A percentile compares a stretch with the other conserved stretches of the same genome.
Evolutionary conservation across 2,113 vertebrate species (phyloP).

Genomic region (Trematomus loennbergii): DNA sequence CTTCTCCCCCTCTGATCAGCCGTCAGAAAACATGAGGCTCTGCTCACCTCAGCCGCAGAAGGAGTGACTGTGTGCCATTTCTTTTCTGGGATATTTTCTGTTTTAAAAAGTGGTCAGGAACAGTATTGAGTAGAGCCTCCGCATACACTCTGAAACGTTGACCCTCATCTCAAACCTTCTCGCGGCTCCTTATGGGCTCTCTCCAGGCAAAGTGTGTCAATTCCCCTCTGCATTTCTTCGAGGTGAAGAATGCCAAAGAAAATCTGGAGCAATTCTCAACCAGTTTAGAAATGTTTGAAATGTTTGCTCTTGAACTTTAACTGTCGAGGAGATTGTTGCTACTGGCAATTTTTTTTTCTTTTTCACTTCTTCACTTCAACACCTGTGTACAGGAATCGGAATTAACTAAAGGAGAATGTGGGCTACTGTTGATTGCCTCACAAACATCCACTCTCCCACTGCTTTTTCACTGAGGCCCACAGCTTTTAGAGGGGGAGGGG

Average conservation of each 20-base stretch:
- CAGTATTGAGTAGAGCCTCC: slow-evolving; percentile 37
- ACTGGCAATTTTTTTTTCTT: slow-evolving; percentile 53
- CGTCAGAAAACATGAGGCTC: slow-evolving; percentile 33
- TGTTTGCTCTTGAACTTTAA: slow-evolving; percentile 76
- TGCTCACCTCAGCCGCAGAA: slow-evolving; percentile 18
- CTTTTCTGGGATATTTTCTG: slow-evolving; percentile 46
- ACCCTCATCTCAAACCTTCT: slow-evolving; percentile 68
- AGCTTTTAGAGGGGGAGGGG: slow-evolving; percentile 18
- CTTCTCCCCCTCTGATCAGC: slow-evolving; percentile 13
- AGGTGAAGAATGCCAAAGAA: slow-evolving; percentile 75
- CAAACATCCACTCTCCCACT: slow-evolving; percentile 55
- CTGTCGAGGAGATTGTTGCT: slow-evolving; percentile 69
- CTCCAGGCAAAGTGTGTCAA: slow-evolving; percentile 73
- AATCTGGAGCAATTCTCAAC: slow-evolving; percentile 74
- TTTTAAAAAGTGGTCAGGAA: slow-evolving; percentile 11
- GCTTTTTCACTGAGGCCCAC: slow-evolving; percentile 56
- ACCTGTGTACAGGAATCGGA: slow-evolving; percentile 67
- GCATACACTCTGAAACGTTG: slow-evolving; percentile 58
- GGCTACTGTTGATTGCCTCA: slow-evolving; percentile 63
- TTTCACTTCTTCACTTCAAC: slow-evolving; percentile 41
- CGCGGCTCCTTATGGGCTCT: slow-evolving; percentile 56
- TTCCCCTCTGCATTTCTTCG: slow-evolving; percentile 72
- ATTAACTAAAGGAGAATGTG: slow-evolving; percentile 61
- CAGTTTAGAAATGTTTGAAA: slow-evolving; percentile 78
- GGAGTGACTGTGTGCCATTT: slow-evolving; percentile 26